Evolutionary conservation across 2,797 vertebrate species (phyloP), one percentile per base, ranked within the genome.

Genomic region (Clarias fuscus): DNA sequence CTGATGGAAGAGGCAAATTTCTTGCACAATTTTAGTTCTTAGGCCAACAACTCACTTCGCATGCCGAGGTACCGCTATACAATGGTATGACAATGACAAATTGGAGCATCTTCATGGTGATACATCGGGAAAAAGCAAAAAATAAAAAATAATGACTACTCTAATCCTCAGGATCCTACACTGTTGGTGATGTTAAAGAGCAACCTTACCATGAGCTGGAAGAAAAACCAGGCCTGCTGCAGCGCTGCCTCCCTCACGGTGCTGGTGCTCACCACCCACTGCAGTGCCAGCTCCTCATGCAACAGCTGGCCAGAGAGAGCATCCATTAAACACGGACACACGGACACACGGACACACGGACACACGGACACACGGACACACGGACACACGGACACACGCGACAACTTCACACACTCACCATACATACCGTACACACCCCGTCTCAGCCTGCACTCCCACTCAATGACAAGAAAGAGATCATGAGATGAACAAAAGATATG

Each of bases 191-290:
- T 48, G 13, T 48, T 24, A 7, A 7, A 67, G 10, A 82, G 10
- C 68, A 14, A 92, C 96, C 96, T 89, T 89, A 97, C 97, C 96
- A 97, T 97, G 40, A 98, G 94, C 87, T 97, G 96, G 91, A 98
- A 98, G 95, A 98, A 98, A 92, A 97, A 97, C 97, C 97, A 98
- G 89, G 97, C 95, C 71, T 98, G 97, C 87, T 97, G 97, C 82
- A 98, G 92, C 0, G 96, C 94, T 0, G 96, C 95, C 86, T 98
- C 97, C 0, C 97, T 96, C 86, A 97, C 96, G 0, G 93, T 79
- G 56, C 96, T 97, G 91, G 94, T 94, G 85, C 97, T 98, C 89
- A 98, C 97, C 77, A 98, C 97, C 97, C 97, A 98, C 94, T 98
- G 97, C 61, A 98, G 91, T 0, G 96, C 96, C 92, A 98, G 91